phyloP scores from a whole-genome alignment of 2,888 invertebrate species.

The Chaitophorus viminalis region DNA sequence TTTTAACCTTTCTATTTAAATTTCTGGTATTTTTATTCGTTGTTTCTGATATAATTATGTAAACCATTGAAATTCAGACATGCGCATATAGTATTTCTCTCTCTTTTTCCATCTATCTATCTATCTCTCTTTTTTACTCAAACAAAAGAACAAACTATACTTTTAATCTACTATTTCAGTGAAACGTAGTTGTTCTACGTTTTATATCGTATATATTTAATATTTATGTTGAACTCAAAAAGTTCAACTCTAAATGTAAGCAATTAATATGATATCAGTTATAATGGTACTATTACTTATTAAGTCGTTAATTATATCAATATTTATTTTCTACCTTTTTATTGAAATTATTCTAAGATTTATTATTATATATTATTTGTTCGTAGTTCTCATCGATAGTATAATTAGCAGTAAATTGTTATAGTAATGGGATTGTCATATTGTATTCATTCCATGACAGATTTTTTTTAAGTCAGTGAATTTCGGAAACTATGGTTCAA shows the following conservation, averaged over 20 bases:
- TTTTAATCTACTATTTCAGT: neutral
- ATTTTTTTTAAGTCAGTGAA: slow-evolving; percentile 18
- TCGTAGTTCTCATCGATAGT: neutral
- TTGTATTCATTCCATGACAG: neutral
- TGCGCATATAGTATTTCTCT: neutral
- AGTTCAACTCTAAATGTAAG: neutral
- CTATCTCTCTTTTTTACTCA: neutral
- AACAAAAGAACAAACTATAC: neutral
- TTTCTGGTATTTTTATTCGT: no score
- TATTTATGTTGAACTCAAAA: neutral
- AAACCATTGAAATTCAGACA: neutral
- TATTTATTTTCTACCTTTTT: neutral
- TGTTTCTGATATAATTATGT: neutral
- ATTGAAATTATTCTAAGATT: neutral
- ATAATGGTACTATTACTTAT: neutral
- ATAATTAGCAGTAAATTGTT: neutral
- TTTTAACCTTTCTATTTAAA: no score
- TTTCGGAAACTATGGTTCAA: neutral
- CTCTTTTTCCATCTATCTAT: neutral
- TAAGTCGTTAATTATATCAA: neutral
- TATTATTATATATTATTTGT: neutral
- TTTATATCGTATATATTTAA: neutral
- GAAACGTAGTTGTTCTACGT: neutral
- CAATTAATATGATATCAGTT: neutral
- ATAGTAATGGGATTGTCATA: neutral